Evolutionary conservation across 1,140 invertebrate species (phyloP).

Genomic region (Colletes gigas): DNA sequence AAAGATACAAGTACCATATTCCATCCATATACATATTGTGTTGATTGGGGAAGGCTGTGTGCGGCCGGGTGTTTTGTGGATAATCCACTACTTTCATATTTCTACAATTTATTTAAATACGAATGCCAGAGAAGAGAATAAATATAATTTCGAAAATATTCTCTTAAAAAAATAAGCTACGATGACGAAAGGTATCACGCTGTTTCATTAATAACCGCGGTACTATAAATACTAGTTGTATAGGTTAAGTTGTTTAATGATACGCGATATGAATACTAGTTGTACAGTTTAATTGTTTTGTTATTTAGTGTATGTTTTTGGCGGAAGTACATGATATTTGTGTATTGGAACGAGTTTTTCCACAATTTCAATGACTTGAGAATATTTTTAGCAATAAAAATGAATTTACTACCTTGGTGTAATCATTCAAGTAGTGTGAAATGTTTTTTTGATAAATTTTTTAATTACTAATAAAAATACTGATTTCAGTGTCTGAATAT

Average conservation of each 20-base stretch:
- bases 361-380: not conserved
- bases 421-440: too few species aligned
- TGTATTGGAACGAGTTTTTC: slow-evolving; percentile 16
- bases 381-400: not conserved
- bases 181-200: slow-evolving; percentile 68
- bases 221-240: slow-evolving; percentile 12
- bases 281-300: not conserved
- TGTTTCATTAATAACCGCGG: not conserved
- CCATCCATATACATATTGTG: too few species aligned
- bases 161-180: slow-evolving; percentile 6
- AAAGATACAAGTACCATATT: too few species aligned
- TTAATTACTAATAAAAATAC: too few species aligned
- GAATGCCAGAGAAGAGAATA: slow-evolving; percentile 23
- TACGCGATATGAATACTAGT: too few species aligned
- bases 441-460: too few species aligned
- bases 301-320: slow-evolving; percentile 26
- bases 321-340: not conserved
- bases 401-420: not conserved
- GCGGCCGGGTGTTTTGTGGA: not conserved
- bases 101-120: not conserved
- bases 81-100: not conserved
- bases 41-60: too few species aligned
- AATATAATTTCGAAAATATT: slow-evolving; percentile 25
- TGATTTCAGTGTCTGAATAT: too few species aligned
- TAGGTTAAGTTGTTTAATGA: not conserved